Evolutionary conservation across 2,113 vertebrate genomes (phyloP).

Genomic region (Nesoenas mayeri): DNA sequence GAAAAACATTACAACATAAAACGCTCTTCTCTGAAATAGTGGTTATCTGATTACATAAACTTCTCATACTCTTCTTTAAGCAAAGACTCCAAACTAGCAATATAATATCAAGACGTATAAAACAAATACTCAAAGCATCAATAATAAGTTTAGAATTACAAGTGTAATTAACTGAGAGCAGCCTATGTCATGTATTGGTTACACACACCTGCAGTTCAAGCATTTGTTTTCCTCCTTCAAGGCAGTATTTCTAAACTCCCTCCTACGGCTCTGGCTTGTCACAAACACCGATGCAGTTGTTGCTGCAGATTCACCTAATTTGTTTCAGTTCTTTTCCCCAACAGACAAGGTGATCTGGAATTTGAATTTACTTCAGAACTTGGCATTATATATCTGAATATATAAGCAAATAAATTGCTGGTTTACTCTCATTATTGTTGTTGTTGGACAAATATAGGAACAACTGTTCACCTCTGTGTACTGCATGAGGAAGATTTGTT

Average conservation of each 20-base stretch:
- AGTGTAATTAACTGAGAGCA: not conserved
- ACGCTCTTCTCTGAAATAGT: not conserved
- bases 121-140: not conserved
- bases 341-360: rapidly evolving
- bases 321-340: not conserved
- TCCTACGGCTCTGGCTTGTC: not conserved
- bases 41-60: not conserved
- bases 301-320: not conserved
- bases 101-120: not conserved
- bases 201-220: not conserved
- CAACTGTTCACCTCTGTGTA: not conserved
- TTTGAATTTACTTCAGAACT: not conserved
- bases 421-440: not conserved
- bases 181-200: not conserved
- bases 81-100: not conserved
- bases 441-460: not conserved
- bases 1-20: not conserved
- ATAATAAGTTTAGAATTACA: not conserved
- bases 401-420: not conserved
- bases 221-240: not conserved
- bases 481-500: not conserved
- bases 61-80: not conserved
- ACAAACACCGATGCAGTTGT: not conserved
- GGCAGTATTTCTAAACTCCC: not conserved
- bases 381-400: not conserved